A percentile compares a stretch with the other conserved stretches of the same genome.
These are phyloP conservation scores for Macrobrachium nipponense DNA, from an alignment of 1,140 invertebrate genomes.

Conservation along the genomic window DNA sequence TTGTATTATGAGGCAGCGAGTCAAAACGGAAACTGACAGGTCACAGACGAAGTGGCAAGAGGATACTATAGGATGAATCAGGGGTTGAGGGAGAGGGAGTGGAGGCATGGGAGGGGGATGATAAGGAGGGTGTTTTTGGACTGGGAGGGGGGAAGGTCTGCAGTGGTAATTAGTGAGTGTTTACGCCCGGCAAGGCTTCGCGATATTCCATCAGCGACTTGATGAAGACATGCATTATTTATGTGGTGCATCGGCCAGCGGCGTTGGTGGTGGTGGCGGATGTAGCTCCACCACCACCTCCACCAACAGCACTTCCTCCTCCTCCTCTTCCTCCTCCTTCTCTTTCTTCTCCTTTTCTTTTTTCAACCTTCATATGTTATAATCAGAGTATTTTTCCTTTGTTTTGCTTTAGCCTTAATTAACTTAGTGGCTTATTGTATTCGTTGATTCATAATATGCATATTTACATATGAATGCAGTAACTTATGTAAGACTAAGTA, in stretches of 20 bases:
- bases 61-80: background rate
- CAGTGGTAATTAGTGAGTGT: conserved; percentile 57
- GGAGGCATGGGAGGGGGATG: background rate
- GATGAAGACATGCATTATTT: conserved; percentile 59
- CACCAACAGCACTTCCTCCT: background rate
- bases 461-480: too few species aligned
- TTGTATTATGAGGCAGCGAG: background rate
- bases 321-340: too few species aligned
- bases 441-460: background rate
- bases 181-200: conserved; percentile 46
- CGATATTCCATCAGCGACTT: conserved; percentile 58
- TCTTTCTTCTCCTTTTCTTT: background rate
- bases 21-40: background rate
- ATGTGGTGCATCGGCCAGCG: conserved; percentile 42
- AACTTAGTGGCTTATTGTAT: background rate
- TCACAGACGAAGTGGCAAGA: background rate
- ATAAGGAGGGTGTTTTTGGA: background rate
- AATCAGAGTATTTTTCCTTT: background rate
- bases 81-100: background rate
- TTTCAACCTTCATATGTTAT: background rate
- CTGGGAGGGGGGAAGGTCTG: conserved; percentile 13
- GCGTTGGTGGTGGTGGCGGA: background rate
- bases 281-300: background rate
- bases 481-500: too few species aligned
- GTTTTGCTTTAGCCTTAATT: background rate